Conservation (phyloP, 2,888 invertebrate species). For the Pimpla rufipes region DNA sequence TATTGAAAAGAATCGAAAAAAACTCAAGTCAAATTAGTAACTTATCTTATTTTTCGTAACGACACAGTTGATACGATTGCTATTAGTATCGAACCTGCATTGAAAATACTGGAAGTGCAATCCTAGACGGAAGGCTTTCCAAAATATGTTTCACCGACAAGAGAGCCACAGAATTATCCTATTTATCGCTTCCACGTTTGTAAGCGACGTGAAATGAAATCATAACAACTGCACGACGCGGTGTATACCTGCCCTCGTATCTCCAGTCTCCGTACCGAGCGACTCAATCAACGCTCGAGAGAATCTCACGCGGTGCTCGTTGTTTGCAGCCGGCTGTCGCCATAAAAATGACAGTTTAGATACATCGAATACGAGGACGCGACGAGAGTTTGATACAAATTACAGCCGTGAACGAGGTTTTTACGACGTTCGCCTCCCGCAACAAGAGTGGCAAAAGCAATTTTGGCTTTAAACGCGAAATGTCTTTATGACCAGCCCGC, state of each 20-base stretch:
- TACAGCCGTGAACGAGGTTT: constrained; percentile 35
- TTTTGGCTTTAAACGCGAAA: too few species aligned
- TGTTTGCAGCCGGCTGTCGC: constrained; percentile 33
- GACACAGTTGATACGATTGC: too few species aligned
- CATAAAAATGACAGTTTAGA: constrained; percentile 53
- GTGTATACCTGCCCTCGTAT: neutral
- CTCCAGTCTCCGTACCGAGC: neutral
- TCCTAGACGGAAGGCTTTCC: too few species aligned
- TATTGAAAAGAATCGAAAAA: too few species aligned
- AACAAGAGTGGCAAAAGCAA: neutral
- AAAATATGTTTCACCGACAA: neutral
- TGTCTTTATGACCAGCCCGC: constrained; percentile 8
- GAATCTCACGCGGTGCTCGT: constrained; percentile 44
- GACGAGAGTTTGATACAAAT: constrained; percentile 37
- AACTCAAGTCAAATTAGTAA: too few species aligned
- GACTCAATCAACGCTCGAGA: constrained; percentile 32
- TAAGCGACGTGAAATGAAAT: neutral
- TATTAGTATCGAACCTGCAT: too few species aligned
- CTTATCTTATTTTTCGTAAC: too few species aligned
- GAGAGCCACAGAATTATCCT: neutral
- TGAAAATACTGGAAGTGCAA: too few species aligned
- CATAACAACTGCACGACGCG: neutral
- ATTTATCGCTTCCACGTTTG: neutral
- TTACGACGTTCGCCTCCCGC: constrained; percentile 25
- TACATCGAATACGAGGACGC: constrained; percentile 1